Evolutionary conservation across 2,888 invertebrate genomes (phyloP).

Genomic region (Luperina nickerlii): DNA sequence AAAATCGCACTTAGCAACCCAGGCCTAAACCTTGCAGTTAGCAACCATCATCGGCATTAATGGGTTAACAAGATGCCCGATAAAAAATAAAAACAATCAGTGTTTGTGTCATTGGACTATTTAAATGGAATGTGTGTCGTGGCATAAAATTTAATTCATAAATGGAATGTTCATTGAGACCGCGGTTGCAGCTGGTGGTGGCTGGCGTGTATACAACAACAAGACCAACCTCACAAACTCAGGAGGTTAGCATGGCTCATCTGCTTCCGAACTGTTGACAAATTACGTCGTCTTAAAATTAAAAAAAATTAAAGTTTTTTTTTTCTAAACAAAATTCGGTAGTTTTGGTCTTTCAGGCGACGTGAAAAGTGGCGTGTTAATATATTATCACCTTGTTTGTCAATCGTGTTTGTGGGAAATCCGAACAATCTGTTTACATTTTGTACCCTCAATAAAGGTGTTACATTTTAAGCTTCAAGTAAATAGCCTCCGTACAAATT

Average conservation of each 20-base stretch:
- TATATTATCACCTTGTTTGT: slow-evolving; percentile 75
- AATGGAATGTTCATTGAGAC: slow-evolving; percentile 47
- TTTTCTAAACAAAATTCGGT: background rate
- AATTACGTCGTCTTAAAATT: slow-evolving; percentile 62
- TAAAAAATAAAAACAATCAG: slow-evolving; percentile 53
- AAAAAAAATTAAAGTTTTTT: too few species aligned
- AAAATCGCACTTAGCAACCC: background rate
- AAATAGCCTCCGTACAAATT: slow-evolving; percentile 77
- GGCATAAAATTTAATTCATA: slow-evolving; percentile 51
- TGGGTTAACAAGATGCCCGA: slow-evolving; percentile 36
- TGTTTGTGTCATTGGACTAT: slow-evolving; percentile 53
- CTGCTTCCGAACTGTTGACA: slow-evolving; percentile 68
- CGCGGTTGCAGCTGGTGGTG: slow-evolving; percentile 42
- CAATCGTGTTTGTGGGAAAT: slow-evolving; percentile 82
- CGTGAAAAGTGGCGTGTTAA: slow-evolving; percentile 55
- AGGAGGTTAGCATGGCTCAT: slow-evolving; percentile 68
- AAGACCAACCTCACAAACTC: slow-evolving; percentile 50
- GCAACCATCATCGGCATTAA: slow-evolving; percentile 23
- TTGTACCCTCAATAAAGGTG: slow-evolving; percentile 80
- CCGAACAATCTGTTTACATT: slow-evolving; percentile 79
- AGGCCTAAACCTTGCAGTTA: background rate
- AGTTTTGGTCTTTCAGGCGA: slow-evolving; percentile 14
- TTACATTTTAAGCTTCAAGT: slow-evolving; percentile 78
- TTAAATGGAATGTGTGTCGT: slow-evolving; percentile 54
- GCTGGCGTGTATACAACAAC: slow-evolving; percentile 35